phyloP scores from a whole-genome alignment of 2,113 vertebrate genomes.

The Austrofundulus limnaeus region DNA sequence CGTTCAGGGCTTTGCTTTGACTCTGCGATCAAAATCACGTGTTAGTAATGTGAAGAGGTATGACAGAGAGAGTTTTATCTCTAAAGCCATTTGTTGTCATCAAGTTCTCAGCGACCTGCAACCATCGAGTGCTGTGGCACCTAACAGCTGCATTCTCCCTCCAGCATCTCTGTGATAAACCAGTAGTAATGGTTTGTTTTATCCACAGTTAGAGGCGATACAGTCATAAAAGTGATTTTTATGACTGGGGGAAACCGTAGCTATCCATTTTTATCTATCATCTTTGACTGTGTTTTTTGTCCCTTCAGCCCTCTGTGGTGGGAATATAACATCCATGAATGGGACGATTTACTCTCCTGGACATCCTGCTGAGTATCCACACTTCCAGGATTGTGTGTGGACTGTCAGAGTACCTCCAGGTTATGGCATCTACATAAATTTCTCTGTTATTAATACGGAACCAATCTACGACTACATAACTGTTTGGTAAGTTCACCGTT shows the following conservation, averaged over 20 bases:
- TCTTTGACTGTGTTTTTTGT: slow-evolving; percentile 19
- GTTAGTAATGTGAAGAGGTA: slow-evolving; percentile 35
- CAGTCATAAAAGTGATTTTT: slow-evolving; percentile 39
- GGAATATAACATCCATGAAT: slow-evolving; percentile 94
- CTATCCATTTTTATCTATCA: slow-evolving; percentile 42
- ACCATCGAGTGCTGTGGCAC: slow-evolving; percentile 27
- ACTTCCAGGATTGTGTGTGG: slow-evolving; percentile 97
- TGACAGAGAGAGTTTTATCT: slow-evolving; percentile 32
- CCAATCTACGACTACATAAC: slow-evolving; percentile 98
- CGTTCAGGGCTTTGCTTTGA: slow-evolving; percentile 36
- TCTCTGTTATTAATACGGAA: slow-evolving; percentile 95
- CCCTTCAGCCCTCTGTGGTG: slow-evolving; percentile 91
- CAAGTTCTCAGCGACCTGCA: slow-evolving; percentile 30
- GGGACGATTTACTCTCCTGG: slow-evolving; percentile 97
- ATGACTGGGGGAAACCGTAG: slow-evolving; percentile 22
- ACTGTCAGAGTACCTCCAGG: slow-evolving; percentile 91
- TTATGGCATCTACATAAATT: slow-evolving; percentile 95
- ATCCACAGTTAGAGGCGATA: slow-evolving; percentile 37
- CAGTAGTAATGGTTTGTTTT: slow-evolving; percentile 54
- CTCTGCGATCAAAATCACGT: slow-evolving; percentile 45
- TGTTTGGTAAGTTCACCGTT: slow-evolving; percentile 85
- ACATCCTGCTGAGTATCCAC: slow-evolving; percentile 96
- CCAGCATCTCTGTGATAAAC: slow-evolving; percentile 27
- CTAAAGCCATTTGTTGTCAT: slow-evolving; percentile 43
- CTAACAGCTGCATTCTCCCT: slow-evolving; percentile 18